Percentiles rank a stretch among this genome's conserved stretches.
Conservation (phyloP, 2,113 vertebrate species). For the Colistium nudipinnis region DNA sequence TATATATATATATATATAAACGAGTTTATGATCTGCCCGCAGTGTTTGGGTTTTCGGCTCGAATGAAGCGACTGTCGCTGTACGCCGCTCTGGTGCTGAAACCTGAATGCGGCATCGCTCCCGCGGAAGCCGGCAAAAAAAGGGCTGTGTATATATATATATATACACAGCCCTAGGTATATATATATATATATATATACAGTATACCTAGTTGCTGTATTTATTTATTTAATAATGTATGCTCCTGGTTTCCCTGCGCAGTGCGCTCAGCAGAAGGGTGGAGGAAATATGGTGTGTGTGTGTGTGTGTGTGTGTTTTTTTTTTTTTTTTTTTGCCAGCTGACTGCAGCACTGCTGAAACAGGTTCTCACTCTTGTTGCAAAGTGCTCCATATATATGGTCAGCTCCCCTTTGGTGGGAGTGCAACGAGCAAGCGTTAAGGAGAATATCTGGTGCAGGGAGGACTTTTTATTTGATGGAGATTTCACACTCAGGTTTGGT, state of each 20-base stretch:
- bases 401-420: constrained; percentile 11
- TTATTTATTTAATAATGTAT: constrained; percentile 63
- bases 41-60: neutral
- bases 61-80: constrained; percentile 49
- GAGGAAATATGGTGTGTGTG: no score
- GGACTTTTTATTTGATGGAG: constrained; percentile 4
- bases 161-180: no score
- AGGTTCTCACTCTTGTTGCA: constrained; percentile 48
- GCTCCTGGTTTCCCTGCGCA: constrained; percentile 57
- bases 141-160: no score
- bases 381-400: constrained; percentile 39
- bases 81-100: constrained; percentile 61
- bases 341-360: constrained; percentile 44
- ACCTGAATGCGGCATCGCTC: constrained; percentile 59
- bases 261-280: constrained; percentile 55
- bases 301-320: constrained; percentile 26
- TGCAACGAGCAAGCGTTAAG: neutral
- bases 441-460: constrained; percentile 36
- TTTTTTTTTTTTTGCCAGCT: constrained; percentile 38
- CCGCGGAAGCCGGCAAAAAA: constrained; percentile 26
- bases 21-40: neutral
- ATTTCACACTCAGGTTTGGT: constrained; percentile 10
- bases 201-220: constrained; percentile 14
- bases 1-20: no score
- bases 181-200: no score